Conservation (phyloP, 2,113 vertebrate genomes). For the Aramus guarauna region DNA sequence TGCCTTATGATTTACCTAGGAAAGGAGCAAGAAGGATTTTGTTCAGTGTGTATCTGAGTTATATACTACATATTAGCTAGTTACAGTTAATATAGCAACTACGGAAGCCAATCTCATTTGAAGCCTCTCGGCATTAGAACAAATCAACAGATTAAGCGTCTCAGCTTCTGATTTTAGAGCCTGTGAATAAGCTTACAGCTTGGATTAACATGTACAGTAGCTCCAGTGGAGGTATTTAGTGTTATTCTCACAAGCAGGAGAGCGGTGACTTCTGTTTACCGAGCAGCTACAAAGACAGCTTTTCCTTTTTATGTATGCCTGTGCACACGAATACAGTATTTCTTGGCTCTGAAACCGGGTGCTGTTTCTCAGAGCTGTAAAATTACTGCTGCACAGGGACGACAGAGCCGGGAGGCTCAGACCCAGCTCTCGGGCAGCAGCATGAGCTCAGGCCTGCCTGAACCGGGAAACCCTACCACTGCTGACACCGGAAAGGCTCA, state of each 20-base stretch:
- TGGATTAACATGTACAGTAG: background rate
- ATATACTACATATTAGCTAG: fast-evolving
- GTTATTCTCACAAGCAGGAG: too few relatives aligned
- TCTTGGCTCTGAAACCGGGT: background rate
- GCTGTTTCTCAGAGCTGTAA: background rate
- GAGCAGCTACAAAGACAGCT: background rate
- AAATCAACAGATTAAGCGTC: slow-evolving; percentile 15
- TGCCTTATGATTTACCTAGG: fast-evolving
- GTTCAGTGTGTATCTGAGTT: fast-evolving
- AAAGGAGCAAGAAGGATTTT: fast-evolving
- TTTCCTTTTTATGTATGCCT: background rate
- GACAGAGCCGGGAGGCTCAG: background rate
- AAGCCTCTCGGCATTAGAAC: background rate
- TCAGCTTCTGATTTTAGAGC: slow-evolving; percentile 52
- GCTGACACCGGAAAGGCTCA: too few relatives aligned
- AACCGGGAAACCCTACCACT: background rate
- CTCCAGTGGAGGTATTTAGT: background rate
- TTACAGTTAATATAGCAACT: background rate
- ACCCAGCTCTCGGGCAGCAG: fast-evolving
- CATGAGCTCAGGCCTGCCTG: background rate
- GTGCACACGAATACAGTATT: fast-evolving
- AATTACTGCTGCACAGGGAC: fast-evolving
- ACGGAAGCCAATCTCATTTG: background rate
- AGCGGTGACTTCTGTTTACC: background rate
- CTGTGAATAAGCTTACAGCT: slow-evolving; percentile 3